phyloP scores from a whole-genome alignment of 2,888 invertebrate genomes.

The Dolichomitus sp. region DNA sequence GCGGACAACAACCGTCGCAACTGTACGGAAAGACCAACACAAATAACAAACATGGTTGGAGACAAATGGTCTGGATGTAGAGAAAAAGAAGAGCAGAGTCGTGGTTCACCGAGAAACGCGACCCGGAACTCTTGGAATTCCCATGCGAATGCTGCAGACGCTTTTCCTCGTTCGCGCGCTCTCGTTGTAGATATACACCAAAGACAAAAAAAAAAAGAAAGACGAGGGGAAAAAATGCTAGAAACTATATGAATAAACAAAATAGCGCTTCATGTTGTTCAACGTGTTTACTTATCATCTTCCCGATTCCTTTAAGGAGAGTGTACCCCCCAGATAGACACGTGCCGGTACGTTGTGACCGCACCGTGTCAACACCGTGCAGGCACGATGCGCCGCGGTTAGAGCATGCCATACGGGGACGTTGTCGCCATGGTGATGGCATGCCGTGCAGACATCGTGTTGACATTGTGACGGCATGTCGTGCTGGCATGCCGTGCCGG shows the following conservation, averaged over 20 bases:
- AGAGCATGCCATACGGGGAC: no score
- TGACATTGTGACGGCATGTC: no score
- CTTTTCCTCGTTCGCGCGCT: conserved; percentile 1
- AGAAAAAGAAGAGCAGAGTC: conserved; percentile 8
- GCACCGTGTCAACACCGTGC: no score
- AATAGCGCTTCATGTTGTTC: background rate
- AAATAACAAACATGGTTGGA: conserved; percentile 69
- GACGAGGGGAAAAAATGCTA: background rate
- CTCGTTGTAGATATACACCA: background rate
- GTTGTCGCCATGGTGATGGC: no score
- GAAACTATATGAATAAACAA: background rate
- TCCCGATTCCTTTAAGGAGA: background rate
- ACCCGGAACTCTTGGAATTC: conserved; percentile 23
- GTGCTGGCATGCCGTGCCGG: no score
- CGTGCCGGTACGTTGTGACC: no score
- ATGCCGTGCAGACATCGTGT: no score
- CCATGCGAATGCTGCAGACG: background rate
- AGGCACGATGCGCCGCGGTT: no score
- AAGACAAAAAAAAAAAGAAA: background rate
- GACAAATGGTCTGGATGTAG: conserved; percentile 69
- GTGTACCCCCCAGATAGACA: no score
- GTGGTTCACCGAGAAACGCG: conserved; percentile 22
- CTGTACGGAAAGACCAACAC: conserved; percentile 50
- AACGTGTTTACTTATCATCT: background rate
- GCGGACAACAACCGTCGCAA: conserved; percentile 26